These are phyloP conservation scores for Bolborhynchus lineola DNA, from an alignment of 2,113 vertebrate genomes.

Conservation along the genomic window DNA sequence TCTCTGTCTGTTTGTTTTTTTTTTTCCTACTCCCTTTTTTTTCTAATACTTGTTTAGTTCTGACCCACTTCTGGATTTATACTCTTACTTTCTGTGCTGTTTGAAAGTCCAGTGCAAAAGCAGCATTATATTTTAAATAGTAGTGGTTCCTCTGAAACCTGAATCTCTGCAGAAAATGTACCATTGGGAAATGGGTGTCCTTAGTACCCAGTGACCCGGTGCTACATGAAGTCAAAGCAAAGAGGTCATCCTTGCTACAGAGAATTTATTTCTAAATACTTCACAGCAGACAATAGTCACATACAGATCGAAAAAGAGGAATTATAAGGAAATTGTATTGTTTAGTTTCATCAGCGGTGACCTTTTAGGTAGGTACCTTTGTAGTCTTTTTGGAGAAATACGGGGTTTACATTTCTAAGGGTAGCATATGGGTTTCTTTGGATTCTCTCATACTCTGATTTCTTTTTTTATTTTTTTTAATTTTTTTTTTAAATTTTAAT, in stretches of 20 bases:
- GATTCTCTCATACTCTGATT: neutral
- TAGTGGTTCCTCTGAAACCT: neutral
- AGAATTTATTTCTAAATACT: neutral
- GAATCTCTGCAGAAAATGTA: neutral
- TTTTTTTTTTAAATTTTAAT: neutral
- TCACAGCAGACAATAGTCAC: neutral
- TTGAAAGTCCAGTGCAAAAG: neutral
- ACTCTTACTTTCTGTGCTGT: neutral
- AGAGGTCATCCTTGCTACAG: neutral
- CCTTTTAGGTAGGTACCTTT: neutral
- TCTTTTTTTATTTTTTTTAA: rapidly evolving
- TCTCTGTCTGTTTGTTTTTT: neutral
- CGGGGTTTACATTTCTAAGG: rapidly evolving
- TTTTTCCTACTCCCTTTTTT: neutral
- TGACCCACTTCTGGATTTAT: neutral
- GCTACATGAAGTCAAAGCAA: neutral
- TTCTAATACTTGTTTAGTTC: neutral
- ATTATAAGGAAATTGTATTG: neutral
- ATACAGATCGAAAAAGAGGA: neutral
- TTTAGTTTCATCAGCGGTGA: neutral
- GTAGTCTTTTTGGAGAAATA: neutral
- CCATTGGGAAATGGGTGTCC: neutral
- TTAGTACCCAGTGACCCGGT: neutral
- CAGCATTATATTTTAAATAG: neutral
- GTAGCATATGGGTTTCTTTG: neutral